Base-by-base conservation (phyloP, 2,113 vertebrate genomes). In the Polypterus senegalus region DNA sequence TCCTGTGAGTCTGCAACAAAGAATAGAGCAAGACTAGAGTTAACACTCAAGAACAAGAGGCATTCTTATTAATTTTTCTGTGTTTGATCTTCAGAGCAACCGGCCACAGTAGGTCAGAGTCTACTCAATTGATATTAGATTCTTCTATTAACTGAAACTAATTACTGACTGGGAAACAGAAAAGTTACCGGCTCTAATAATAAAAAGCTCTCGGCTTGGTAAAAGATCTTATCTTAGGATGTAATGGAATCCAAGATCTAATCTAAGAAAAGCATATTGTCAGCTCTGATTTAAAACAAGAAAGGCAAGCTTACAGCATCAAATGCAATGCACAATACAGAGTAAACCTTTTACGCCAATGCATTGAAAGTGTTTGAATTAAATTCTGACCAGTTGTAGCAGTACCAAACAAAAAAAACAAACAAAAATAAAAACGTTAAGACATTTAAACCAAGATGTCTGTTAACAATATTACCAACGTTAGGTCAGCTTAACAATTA, bases 231-330 rank as follows among this genome's bases (percentile, higher is more conserved):
- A 77, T 77, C 70, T 45, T 60, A 49, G 57, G 62, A 67, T 58
- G 61, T 73, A 77, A 82, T 79, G 68, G 77, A 77, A 81, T 68
- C 55, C 55, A 53, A 70, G 72, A 78, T 79, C 69, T 72, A 70
- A 80, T 77, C 71, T 63, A 59, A 60, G 66, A 65, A 62, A 71
- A 73, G 67, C 61, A 66, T 62, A 70, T 69, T 69, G 76, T 72
- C 71, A 72, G 70, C 70, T 70, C 63, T 73, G 68, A 78, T 76
- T 76, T 79, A 65, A 71, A 73, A 54, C 63, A 73, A 68, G 63
- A 71, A 74, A 62, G 56, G 56, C 56, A 57, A 57, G 54, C 56
- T 4, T 45, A 71, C 61, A 61, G 27, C 27, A 27, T 27, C 27
- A 27, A 27, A 27, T 27, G 27, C 27, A 27, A 27, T 27, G 27